phyloP scores from a whole-genome alignment of 2,888 invertebrate genomes.

The Conchocele bisecta region DNA sequence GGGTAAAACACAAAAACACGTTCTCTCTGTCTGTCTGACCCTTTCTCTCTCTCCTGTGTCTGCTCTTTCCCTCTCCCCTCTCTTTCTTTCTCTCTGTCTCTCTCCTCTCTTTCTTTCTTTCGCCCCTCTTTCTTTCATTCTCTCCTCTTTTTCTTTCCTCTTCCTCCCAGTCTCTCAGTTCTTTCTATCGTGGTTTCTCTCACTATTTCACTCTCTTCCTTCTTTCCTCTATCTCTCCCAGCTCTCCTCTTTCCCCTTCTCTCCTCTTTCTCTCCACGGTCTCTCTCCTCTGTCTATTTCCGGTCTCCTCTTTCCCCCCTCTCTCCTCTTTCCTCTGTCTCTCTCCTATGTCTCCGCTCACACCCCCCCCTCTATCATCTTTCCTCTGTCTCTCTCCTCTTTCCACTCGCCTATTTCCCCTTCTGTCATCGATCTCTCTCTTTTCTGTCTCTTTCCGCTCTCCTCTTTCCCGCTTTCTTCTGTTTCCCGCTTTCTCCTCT shows the following conservation, averaged over 20 bases:
- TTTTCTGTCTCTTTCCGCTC: background rate
- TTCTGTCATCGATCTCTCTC: constrained; percentile 2
- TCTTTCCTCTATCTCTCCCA: background rate
- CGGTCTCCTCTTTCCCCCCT: background rate
- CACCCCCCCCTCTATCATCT: background rate
- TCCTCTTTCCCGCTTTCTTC: constrained; percentile 7
- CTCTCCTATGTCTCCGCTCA: background rate
- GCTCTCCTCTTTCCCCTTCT: background rate
- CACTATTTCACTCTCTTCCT: background rate
- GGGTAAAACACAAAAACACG: too few relatives aligned
- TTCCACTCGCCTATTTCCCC: background rate
- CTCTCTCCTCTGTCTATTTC: background rate
- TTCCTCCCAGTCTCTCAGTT: background rate
- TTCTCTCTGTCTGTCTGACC: background rate
- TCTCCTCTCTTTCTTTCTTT: background rate
- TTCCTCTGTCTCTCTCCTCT: background rate
- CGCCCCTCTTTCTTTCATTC: background rate
- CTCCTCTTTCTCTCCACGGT: background rate
- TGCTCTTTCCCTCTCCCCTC: background rate
- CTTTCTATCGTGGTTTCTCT: too few relatives aligned
- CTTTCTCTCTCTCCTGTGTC: background rate
- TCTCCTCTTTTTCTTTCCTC: background rate
- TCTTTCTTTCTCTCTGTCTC: background rate
- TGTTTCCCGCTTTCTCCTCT: constrained; percentile 19
- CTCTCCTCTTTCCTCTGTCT: background rate